Conservation (phyloP, 2,113 vertebrate genomes). For the Carollia perspicillata region DNA sequence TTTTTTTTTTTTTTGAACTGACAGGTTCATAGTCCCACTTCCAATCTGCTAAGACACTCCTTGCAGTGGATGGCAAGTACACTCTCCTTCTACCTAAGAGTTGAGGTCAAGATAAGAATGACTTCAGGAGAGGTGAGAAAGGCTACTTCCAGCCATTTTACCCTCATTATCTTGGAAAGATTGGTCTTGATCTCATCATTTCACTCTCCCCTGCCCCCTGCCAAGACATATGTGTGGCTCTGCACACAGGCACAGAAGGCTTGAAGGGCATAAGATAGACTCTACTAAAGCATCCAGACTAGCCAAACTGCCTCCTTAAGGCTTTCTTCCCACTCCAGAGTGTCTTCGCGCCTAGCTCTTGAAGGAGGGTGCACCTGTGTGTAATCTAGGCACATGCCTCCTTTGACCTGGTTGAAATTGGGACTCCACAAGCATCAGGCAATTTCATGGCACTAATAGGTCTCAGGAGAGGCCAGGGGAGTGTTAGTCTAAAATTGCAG, state of each 20-base stretch:
- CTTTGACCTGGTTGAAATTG: fast-evolving
- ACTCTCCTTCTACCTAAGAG: neutral
- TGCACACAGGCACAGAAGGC: neutral
- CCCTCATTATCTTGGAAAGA: neutral
- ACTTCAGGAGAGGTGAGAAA: neutral
- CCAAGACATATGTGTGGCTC: neutral
- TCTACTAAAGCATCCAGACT: neutral
- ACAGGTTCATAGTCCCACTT: no score
- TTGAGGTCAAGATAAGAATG: neutral
- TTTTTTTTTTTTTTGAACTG: neutral
- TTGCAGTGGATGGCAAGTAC: neutral
- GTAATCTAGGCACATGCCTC: neutral
- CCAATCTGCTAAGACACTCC: neutral
- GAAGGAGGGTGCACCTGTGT: fast-evolving
- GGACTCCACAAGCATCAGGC: fast-evolving
- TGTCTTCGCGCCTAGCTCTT: fast-evolving
- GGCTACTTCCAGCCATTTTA: neutral
- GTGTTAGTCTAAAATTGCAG: neutral
- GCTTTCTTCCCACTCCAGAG: neutral
- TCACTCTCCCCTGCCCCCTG: no score
- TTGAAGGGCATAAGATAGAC: no score
- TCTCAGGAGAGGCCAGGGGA: neutral
- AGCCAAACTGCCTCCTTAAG: neutral
- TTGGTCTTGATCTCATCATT: neutral
- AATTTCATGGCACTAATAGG: fast-evolving